A percentile compares a stretch with the other conserved stretches of the same genome.
These are phyloP conservation scores for Dolichopus griseipennis DNA, from an alignment of 2,888 invertebrate genomes.

Conservation along the genomic window DNA sequence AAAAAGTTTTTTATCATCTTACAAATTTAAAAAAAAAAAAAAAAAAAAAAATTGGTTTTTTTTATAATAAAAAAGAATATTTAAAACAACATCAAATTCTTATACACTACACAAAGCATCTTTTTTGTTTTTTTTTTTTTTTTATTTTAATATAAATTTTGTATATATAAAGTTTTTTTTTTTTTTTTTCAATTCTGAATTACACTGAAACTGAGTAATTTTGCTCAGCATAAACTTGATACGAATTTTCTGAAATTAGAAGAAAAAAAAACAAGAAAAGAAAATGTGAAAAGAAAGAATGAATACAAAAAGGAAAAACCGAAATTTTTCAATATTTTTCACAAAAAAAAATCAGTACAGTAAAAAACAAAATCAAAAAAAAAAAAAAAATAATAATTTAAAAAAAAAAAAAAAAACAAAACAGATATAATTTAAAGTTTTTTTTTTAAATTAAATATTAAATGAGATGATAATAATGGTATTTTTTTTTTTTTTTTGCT, in stretches of 20 bases:
- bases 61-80: background rate
- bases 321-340: no score
- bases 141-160: no score
- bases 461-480: no score
- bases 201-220: constrained; percentile 40
- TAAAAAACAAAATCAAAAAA: no score
- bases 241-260: constrained; percentile 36
- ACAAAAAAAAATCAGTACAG: no score
- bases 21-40: background rate
- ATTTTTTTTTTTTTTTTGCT: no score
- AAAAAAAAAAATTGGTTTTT: no score
- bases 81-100: constrained; percentile 1
- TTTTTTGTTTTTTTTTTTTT: background rate
- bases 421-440: no score
- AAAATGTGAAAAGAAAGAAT: background rate
- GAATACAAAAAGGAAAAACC: background rate
- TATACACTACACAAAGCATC: background rate
- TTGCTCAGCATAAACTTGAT: constrained; percentile 38
- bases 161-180: no score
- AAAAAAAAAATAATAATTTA: no score
- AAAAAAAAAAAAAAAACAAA: no score
- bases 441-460: no score
- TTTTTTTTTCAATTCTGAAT: constrained; percentile 19
- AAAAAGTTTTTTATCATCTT: background rate
- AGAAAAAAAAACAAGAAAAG: constrained; percentile 23